Evolutionary conservation across 2,797 vertebrate genomes (phyloP), one percentile per base, ranked within the genome.

Genomic region (Myioborus melanocephalus): DNA sequence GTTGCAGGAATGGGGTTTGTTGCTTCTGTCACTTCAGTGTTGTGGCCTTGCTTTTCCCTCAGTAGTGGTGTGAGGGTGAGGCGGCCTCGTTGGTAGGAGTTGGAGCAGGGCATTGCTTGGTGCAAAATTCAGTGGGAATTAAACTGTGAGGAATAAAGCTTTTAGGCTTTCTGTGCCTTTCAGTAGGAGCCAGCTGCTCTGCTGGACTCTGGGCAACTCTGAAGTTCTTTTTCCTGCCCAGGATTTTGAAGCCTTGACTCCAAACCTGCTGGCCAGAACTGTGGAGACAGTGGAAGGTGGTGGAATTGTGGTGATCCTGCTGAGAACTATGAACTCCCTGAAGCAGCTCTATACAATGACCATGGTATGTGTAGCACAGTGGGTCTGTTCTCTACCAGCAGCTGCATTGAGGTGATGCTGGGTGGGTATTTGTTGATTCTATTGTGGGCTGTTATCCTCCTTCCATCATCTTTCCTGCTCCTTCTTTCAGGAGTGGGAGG

Each of bases 321-420:
- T 99, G 11, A 98, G 99, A 93, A 99, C 98, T 1, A 98, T 99
- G 98, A 99, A 99, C 93, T 99, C 99, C 4, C 98, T 99, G 63
- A 99, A 99, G 97, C 99, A 99, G 97, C 97, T 99, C 16, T 99
- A 99, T 76, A 99, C 99, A 0, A 99, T 99, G 99, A 98, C 99
- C 14, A 99, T 99, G 99, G 99, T 99, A 97, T 9, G 49, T 70
- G 30, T 37, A 7, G 6, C 10, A 3, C 16, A 2, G 7, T 0
- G 0, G 5, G 10, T 26, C 44, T 73, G 5, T 21, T 66, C 44
- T 27, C 35, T 26, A 0, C 19, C n/a, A 85, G 61, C 12, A 35
- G 56, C 26, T 30, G 1, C 22, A 4, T 2, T 1, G 3, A 24
- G 52, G 18, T 12, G 47, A 9, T 73, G 24, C 59, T 55, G 35